Conservation (phyloP, 2,797 vertebrate genomes). For the Diglossa cyanea region DNA sequence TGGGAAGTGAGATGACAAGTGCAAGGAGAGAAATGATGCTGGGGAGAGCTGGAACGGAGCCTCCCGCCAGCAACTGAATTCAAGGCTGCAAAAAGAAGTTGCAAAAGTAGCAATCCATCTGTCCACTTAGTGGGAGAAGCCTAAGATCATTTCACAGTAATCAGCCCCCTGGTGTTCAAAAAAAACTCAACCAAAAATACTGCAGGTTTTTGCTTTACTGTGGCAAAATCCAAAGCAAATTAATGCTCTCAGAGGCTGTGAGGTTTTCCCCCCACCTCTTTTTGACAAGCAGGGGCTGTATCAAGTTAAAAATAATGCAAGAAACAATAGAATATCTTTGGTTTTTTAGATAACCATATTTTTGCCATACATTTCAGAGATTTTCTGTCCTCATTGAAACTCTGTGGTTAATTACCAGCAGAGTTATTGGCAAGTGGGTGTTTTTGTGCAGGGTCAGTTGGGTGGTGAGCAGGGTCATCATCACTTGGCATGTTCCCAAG, state of each 20-base stretch:
- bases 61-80: background rate
- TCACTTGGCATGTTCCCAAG: background rate
- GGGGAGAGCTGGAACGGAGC: background rate
- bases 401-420: background rate
- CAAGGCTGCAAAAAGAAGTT: background rate
- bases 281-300: background rate
- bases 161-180: conserved; percentile 30
- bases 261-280: background rate
- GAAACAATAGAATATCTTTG: background rate
- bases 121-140: conserved; percentile 60
- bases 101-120: conserved; percentile 61
- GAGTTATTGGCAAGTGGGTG: background rate
- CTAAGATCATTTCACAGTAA: conserved; percentile 15
- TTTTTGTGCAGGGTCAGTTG: background rate
- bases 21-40: background rate
- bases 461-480: background rate
- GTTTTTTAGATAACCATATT: background rate
- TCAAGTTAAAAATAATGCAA: background rate
- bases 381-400: background rate
- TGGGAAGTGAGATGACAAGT: background rate
- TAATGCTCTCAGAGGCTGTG: background rate
- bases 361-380: background rate
- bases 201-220: background rate
- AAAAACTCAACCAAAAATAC: background rate
- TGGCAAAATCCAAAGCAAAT: background rate